Evolutionary conservation across 2,888 invertebrate genomes (phyloP), one percentile per base, ranked within the genome.

Genomic region (Pandemis corylana): DNA sequence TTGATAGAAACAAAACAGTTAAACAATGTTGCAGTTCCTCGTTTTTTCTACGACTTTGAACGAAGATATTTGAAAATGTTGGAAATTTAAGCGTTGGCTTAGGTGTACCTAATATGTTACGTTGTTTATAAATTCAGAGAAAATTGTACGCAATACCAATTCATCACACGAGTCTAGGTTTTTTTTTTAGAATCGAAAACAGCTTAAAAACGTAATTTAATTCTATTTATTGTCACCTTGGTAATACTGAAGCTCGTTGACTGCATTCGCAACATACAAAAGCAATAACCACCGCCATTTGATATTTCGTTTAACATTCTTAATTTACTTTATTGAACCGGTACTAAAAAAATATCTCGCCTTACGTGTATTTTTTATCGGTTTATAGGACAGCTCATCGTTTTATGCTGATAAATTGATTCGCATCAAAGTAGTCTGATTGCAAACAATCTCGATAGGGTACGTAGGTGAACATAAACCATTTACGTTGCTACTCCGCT

Each of bases 311-410:
- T 75, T 67, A 75, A 67, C 59, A 71, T 63, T 75, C 67, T 71
- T 71, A 70, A 74, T 71, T 71, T 71, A 67, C 62, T 66, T 75
- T 75, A 75, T 75, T 71, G 71, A 41, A 70, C 67, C 71, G 28
- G 70, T 46, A 71, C 67, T 75, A 75, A 75, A 75, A 65, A 70
- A 67, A 69, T 73, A 75, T 75, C 70, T 62, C 71, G 67, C 75
- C 71, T 67, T 53, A 53, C 63, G 66, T 67, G 71, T 75, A 53
- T 71, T 70, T 46, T 70, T 75, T 75, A 75, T 75, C 70, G 75
- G 53, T 75, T 75, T 75, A 75, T 75, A 75, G 71, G 62, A 71
- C 71, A 67, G 67, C 75, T 66, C 74, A 65, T 70, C 74, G 74
- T 69, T 70, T 74, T 74, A 74, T 66, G 51, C 70, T 61, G 75